A percentile compares a stretch with the other conserved stretches of the same genome.
Conservation (phyloP, 2,113 vertebrate species). For the Sinocyclocheilus anshuiensis region DNA sequence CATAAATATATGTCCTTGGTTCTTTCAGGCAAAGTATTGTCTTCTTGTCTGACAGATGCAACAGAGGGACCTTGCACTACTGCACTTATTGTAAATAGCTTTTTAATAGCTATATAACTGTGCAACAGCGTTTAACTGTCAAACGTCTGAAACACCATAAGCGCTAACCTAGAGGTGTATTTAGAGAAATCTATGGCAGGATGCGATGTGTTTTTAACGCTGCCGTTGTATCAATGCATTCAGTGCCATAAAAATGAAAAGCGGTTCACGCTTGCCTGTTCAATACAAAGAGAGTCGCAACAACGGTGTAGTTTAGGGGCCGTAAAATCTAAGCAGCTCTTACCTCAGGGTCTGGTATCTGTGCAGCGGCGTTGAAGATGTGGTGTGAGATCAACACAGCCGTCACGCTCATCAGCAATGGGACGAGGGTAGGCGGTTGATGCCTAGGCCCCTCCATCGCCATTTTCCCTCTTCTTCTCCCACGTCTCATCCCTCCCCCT, state of each 20-base stretch:
- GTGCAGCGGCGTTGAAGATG: slow-evolving; percentile 70
- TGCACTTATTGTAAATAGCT: neutral
- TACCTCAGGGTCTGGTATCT: slow-evolving; percentile 81
- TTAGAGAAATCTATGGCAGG: neutral
- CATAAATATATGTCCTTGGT: neutral
- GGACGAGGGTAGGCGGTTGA: slow-evolving; percentile 55
- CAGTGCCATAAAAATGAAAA: slow-evolving; percentile 14
- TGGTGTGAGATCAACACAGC: slow-evolving; percentile 73
- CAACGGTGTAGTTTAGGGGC: neutral
- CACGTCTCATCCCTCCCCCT: slow-evolving; percentile 50
- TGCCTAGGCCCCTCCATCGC: slow-evolving; percentile 67
- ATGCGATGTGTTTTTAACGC: neutral
- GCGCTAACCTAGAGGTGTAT: neutral
- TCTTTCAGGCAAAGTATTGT: neutral
- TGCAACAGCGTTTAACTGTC: neutral
- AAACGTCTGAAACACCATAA: neutral
- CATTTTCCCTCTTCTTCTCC: slow-evolving; percentile 65
- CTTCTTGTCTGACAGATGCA: neutral
- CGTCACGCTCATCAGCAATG: slow-evolving; percentile 65
- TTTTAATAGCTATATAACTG: neutral
- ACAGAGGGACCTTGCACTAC: neutral
- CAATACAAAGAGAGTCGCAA: neutral
- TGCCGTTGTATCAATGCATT: neutral
- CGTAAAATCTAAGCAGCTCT: slow-evolving; percentile 53
- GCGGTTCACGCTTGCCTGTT: neutral